These are phyloP conservation scores for Psephotus haematonotus DNA, from an alignment of 2,113 vertebrate species.

Conservation along the genomic window DNA sequence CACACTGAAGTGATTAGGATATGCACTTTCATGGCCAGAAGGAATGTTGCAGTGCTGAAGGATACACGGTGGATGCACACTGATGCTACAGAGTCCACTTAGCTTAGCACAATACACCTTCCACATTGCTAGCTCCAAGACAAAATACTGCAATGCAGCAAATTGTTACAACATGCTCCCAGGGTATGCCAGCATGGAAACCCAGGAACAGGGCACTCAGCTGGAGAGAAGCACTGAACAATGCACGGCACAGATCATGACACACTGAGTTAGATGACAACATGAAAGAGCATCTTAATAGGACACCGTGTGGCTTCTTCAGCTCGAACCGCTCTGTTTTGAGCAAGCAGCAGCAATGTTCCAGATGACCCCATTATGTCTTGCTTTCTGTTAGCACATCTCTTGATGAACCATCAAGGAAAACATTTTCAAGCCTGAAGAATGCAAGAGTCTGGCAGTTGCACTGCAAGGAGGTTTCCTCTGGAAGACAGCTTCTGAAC, in stretches of 20 bases:
- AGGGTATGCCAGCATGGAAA: neutral
- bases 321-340: neutral
- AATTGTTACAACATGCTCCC: slow-evolving; percentile 8
- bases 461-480: neutral
- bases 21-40: neutral
- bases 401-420: slow-evolving; percentile 47
- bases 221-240: neutral
- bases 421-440: slow-evolving; percentile 24
- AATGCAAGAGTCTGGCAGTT: neutral
- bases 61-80: neutral
- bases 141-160: slow-evolving; percentile 68
- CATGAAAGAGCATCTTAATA: neutral
- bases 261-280: neutral
- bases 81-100: neutral
- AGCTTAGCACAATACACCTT: neutral
- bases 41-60: neutral
- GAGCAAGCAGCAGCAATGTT: slow-evolving; percentile 4
- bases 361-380: slow-evolving; percentile 62
- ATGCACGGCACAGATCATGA: neutral
- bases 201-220: slow-evolving; percentile 20
- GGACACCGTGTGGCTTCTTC: neutral
- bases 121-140: neutral
- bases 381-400: neutral
- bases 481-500: neutral
- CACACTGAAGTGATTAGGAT: neutral